A percentile compares a stretch with the other conserved stretches of the same genome.
phyloP scores from a whole-genome alignment of 1,140 invertebrate genomes.

The Drosophila watanabei region DNA sequence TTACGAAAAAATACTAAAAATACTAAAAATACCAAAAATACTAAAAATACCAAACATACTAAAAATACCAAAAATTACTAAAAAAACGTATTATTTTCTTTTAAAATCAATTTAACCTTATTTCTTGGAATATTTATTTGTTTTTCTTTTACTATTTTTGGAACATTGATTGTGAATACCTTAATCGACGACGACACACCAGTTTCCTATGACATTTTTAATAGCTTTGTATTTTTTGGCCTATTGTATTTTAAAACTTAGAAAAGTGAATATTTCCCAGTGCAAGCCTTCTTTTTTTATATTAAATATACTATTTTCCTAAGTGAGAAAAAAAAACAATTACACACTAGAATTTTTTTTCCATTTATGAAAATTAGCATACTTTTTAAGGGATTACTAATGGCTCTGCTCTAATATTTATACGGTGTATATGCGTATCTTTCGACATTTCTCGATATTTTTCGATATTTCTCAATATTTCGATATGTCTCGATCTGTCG shows the following conservation, averaged over 20 bases:
- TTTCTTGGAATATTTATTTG: background rate
- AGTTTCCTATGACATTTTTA: background rate
- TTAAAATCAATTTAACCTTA: background rate
- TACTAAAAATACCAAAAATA: too few relatives aligned
- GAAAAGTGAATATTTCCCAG: conserved; percentile 4
- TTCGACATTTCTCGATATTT: background rate
- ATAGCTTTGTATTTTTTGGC: conserved; percentile 2
- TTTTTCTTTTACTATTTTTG: background rate
- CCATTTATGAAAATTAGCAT: conserved; percentile 23
- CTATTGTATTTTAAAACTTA: conserved; percentile 9
- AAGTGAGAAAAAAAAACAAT: conserved; percentile 27
- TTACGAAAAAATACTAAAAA: too few relatives aligned
- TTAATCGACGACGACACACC: conserved; percentile 7
- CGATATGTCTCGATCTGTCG: background rate
- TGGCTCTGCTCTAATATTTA: conserved; percentile 39
- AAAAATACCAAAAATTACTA: background rate
- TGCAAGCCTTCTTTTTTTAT: background rate
- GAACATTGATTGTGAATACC: conserved; percentile 18
- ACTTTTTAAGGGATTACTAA: conserved; percentile 42
- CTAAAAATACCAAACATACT: too few relatives aligned
- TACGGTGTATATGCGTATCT: conserved; percentile 12
- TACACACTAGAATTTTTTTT: conserved; percentile 50
- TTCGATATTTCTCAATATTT: background rate
- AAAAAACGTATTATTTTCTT: background rate
- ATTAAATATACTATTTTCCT: conserved; percentile 1